Conservation (phyloP, 1,140 invertebrate species). For the Riptortus pedestris region DNA sequence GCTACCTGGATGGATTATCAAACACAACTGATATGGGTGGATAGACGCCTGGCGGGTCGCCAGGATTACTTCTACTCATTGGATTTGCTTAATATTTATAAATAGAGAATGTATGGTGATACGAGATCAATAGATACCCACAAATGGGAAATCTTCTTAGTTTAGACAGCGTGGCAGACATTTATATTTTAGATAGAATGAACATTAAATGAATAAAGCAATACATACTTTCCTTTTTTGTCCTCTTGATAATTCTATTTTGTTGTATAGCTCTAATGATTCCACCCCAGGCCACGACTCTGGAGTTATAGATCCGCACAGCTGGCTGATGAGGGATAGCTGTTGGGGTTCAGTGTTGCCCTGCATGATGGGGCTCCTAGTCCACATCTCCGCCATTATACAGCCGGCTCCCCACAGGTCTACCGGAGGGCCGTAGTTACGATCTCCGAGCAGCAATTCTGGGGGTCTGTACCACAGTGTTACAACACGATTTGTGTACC, state of each 20-base stretch:
- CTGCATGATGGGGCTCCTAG: conserved; percentile 63
- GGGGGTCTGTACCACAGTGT: conserved; percentile 97
- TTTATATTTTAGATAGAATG: no score
- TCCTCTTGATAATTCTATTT: conserved; percentile 81
- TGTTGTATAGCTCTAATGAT: conserved; percentile 79
- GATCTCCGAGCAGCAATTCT: conserved; percentile 75
- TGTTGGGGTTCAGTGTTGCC: conserved; percentile 95
- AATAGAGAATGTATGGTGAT: no score
- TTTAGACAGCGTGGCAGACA: no score
- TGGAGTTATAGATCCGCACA: conserved; percentile 91
- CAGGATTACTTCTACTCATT: no score
- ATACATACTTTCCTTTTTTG: conserved; percentile 79
- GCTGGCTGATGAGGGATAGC: conserved; percentile 83
- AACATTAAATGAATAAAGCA: no score
- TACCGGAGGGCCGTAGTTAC: conserved; percentile 92
- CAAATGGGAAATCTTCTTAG: no score
- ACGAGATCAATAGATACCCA: no score
- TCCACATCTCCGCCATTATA: conserved; percentile 99
- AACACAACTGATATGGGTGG: no score
- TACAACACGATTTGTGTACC: conserved; percentile 95
- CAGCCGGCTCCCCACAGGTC: conserved; percentile 98
- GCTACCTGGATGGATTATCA: no score
- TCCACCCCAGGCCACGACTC: conserved; percentile 94
- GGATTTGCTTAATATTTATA: no score
- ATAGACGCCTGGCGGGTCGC: no score